These are phyloP conservation scores for Peromyscus polionotus DNA, from an alignment of 2,113 vertebrate genomes.

Conservation along the genomic window DNA sequence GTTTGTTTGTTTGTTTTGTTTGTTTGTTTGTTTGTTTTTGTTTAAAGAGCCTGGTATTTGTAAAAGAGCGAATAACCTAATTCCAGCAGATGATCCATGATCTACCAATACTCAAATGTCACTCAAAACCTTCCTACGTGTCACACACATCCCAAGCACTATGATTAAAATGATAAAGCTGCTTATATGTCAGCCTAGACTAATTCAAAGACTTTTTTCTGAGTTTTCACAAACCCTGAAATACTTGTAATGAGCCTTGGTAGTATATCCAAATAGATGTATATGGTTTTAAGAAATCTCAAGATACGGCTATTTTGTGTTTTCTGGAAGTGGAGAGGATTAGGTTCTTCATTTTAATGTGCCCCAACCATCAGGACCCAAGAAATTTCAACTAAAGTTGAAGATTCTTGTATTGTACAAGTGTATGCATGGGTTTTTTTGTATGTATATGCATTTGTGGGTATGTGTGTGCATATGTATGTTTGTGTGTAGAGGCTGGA, in stretches of 20 bases:
- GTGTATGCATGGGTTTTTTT: background rate
- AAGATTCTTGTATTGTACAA: background rate
- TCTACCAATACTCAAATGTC: background rate
- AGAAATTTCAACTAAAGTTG: background rate
- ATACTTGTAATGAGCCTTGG: background rate
- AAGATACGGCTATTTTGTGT: background rate
- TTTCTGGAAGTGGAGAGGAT: background rate
- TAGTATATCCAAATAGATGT: background rate
- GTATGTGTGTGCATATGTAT: background rate
- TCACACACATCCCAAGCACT: background rate
- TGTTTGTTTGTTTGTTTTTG: background rate
- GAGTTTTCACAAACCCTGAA: background rate
- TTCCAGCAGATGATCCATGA: background rate
- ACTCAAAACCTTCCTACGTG: background rate
- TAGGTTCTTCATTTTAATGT: background rate
- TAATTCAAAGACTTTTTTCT: background rate
- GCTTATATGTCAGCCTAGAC: background rate
- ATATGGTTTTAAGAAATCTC: background rate
- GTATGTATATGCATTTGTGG: background rate
- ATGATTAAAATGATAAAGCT: background rate
- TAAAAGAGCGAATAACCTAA: background rate
- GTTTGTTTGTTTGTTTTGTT: background rate
- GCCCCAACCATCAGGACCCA: background rate
- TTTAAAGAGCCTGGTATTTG: background rate
- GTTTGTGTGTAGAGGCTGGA: background rate